Base-by-base conservation (phyloP, 2,888 invertebrate genomes). In the Tortricodes alternella region DNA sequence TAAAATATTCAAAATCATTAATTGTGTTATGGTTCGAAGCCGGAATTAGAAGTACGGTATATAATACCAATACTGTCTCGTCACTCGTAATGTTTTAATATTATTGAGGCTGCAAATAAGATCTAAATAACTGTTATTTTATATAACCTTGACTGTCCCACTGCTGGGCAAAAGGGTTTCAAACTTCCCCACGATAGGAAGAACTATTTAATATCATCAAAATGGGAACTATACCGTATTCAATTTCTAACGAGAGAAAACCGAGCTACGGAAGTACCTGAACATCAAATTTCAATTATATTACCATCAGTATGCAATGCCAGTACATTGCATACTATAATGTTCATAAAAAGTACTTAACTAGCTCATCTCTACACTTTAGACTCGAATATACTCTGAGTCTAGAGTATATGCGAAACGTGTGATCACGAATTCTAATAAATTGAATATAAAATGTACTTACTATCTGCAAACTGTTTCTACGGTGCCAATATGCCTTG, bases 261-360 rank as follows among this genome's bases (percentile, higher is more conserved):
- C 13, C 34, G 32, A 11, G 18, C 19, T 9, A 34, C 46, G 34
- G 46, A 46, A 46, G 21, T 46, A 32, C 16, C 32, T 21, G 29
- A 43, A 44, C 49, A 66, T 67, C 62, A 67, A 68, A 67, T 68
- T 65, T 63, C 66, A 71, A 71, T 73, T 73, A 73, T 65, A 70
- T 63, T 65, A 63, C 56, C 66, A 71, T 73, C 66, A 68, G 61
- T 58, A 62, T 59, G 65, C 70, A 68, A 73, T 68, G 60, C n/a
- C n/a, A n/a, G n/a, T n/a, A n/a, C n/a, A n/a, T n/a, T n/a, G n/a
- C n/a, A n/a, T 65, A 53, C 46, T 60, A 21, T 67, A 68, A 69
- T 63, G 62, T 57, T 73, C 68, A 70, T 68, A 70, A 66, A 64
- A 65, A 63, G 15, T 16, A 29, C 29, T 32, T 52, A 53, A 53